Conservation (phyloP, 2,888 invertebrate species). For the Parnassius mnemosyne region DNA sequence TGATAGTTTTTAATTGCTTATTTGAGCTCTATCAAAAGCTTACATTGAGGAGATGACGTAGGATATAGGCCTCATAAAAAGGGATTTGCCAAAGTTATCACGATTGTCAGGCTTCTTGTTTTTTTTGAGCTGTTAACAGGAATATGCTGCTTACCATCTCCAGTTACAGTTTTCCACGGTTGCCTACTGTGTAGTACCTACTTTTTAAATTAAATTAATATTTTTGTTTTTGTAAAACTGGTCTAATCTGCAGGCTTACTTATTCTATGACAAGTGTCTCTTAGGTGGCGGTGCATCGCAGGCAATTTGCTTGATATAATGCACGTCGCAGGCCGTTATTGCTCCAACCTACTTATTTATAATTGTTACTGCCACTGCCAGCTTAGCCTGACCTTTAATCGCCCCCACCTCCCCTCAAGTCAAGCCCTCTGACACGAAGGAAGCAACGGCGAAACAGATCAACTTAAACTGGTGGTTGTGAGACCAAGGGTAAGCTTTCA, state of each 20-base stretch:
- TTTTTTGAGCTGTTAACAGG: no score
- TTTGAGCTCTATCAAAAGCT: no score
- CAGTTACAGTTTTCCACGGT: no score
- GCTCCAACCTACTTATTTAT: conserved; percentile 78
- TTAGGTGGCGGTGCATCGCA: conserved; percentile 73
- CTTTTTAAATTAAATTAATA: no score
- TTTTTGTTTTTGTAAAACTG: not conserved
- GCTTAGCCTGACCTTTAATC: conserved; percentile 41
- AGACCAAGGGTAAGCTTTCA: conserved; percentile 42
- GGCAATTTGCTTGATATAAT: conserved; percentile 78
- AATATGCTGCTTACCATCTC: no score
- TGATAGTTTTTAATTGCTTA: no score
- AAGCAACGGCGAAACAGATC: conserved; percentile 32
- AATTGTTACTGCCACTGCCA: conserved; percentile 68
- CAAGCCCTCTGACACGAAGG: not conserved
- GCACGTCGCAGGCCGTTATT: conserved; percentile 74
- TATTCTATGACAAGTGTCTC: conserved; percentile 57
- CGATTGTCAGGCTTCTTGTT: no score
- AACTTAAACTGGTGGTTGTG: conserved; percentile 33
- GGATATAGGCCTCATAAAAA: no score
- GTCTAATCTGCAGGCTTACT: not conserved
- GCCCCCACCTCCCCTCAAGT: conserved; percentile 33
- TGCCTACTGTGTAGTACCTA: no score
- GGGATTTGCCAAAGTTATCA: no score
- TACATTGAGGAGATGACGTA: no score